Evolutionary conservation across 1,140 invertebrate genomes (phyloP).

Genomic region (Probaryconus sp.): DNA sequence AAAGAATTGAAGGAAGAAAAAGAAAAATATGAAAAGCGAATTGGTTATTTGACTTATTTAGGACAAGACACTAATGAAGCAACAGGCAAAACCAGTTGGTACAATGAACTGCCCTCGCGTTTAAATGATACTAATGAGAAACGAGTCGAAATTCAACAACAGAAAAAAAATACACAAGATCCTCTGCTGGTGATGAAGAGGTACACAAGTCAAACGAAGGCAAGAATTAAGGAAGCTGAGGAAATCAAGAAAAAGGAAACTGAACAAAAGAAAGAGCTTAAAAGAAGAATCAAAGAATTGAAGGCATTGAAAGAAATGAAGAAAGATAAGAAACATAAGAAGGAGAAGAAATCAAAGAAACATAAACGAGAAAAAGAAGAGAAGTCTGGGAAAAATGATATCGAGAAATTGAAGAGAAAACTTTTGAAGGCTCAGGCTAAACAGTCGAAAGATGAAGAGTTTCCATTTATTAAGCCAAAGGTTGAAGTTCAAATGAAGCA

Average conservation of each 20-base stretch:
- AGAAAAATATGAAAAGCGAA: slow-evolving; percentile 98
- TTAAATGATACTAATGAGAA: slow-evolving; percentile 70
- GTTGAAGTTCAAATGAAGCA: slow-evolving; percentile 78
- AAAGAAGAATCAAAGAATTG: slow-evolving; percentile 62
- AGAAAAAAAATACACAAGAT: slow-evolving; percentile 84
- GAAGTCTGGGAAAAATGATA: slow-evolving; percentile 67
- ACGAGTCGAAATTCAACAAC: slow-evolving; percentile 80
- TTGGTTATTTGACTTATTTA: slow-evolving; percentile 96
- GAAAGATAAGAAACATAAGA: slow-evolving; percentile 68
- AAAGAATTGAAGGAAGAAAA: slow-evolving; percentile 93
- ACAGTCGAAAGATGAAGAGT: slow-evolving; percentile 82
- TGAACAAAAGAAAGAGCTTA: slow-evolving; percentile 22
- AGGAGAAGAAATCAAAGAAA: slow-evolving; percentile 76
- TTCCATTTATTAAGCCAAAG: slow-evolving; percentile 71
- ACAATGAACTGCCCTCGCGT: slow-evolving; percentile 83
- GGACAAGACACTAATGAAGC: slow-evolving; percentile 95
- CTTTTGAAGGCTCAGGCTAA: slow-evolving; percentile 89
- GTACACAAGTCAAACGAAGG: slow-evolving; percentile 70
- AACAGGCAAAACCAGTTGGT: slow-evolving; percentile 89
- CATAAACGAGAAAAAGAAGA: slow-evolving; percentile 72
- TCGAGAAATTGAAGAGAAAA: slow-evolving; percentile 88
- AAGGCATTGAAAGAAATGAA: too few relatives aligned
- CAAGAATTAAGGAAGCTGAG: slow-evolving; percentile 14
- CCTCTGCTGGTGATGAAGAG: slow-evolving; percentile 86
- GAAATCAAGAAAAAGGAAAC: slow-evolving; percentile 12